phyloP scores from a whole-genome alignment of 2,113 vertebrate genomes.

The Guaruba guarouba region DNA sequence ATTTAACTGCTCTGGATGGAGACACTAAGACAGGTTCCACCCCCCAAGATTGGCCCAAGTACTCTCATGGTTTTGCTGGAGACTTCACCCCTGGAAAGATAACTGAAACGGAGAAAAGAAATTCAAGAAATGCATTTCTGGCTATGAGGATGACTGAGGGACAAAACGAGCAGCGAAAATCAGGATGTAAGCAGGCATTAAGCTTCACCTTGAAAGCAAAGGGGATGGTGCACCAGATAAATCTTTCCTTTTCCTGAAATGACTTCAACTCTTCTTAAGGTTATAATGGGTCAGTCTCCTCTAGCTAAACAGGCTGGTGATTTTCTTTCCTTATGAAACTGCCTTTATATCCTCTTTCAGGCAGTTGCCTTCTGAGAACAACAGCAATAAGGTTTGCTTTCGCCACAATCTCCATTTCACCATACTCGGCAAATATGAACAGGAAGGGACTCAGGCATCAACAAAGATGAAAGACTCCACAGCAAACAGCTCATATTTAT shows the following conservation, averaged over 20 bases:
- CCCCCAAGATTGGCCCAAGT: background rate
- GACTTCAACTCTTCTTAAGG: constrained; percentile 30
- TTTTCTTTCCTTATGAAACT: constrained; percentile 67
- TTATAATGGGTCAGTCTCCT: constrained; percentile 20
- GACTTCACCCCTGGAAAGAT: background rate
- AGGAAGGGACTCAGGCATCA: constrained; percentile 7
- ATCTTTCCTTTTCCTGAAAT: background rate
- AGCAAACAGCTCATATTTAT: constrained; percentile 1
- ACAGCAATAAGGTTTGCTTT: background rate
- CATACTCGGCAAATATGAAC: constrained; percentile 45
- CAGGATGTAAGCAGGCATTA: background rate
- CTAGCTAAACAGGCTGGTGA: constrained; percentile 26
- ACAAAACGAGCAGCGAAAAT: background rate
- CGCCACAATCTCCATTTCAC: constrained; percentile 7
- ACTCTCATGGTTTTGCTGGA: background rate
- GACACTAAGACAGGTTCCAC: background rate
- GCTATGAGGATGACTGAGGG: background rate
- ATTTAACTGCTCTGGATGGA: background rate
- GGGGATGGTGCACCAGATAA: background rate
- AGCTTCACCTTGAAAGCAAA: background rate
- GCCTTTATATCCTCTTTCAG: constrained; percentile 57
- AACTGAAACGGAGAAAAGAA: background rate
- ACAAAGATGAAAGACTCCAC: constrained; percentile 26
- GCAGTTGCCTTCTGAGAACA: constrained; percentile 34
- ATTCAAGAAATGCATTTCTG: background rate